Evolutionary conservation across 2,113 vertebrate genomes (phyloP).

Genomic region (Phodopus roborovskii): DNA sequence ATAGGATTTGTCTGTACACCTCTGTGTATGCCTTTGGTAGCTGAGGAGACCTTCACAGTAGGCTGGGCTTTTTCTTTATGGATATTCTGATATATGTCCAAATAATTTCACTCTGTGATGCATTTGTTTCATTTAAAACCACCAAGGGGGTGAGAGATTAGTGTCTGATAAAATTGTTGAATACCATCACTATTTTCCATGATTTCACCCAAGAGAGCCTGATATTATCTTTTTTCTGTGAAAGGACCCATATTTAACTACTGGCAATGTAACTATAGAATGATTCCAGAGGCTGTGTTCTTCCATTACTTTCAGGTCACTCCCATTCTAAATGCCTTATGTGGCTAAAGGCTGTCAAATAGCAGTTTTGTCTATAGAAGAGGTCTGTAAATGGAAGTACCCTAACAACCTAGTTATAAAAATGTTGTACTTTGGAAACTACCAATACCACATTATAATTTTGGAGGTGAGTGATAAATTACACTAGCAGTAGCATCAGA

Average conservation of each 20-base stretch:
- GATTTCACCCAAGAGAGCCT: constrained; percentile 49
- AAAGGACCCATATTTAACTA: constrained; percentile 41
- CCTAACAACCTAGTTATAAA: neutral
- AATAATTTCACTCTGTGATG: constrained; percentile 78
- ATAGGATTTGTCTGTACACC: constrained; percentile 88
- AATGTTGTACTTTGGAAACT: neutral
- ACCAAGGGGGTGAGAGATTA: constrained; percentile 47
- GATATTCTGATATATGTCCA: constrained; percentile 82
- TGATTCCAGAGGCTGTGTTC: constrained; percentile 43
- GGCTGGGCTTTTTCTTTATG: constrained; percentile 59
- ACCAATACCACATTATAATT: neutral
- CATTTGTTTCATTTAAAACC: constrained; percentile 78
- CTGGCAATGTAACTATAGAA: constrained; percentile 25
- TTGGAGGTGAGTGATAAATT: neutral
- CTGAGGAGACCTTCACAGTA: constrained; percentile 83
- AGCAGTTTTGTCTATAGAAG: neutral
- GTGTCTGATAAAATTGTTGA: constrained; percentile 62
- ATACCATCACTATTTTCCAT: constrained; percentile 6
- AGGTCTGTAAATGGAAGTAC: neutral
- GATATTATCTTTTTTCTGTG: constrained; percentile 36
- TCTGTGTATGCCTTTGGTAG: constrained; percentile 83
- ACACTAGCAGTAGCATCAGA: neutral
- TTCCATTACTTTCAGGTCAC: neutral
- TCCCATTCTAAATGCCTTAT: constrained; percentile 5
- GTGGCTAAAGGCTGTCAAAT: neutral